Evolutionary conservation across 1,140 invertebrate species (phyloP), one percentile per base, ranked within the genome.

Genomic region (Drosophila biarmipes): DNA sequence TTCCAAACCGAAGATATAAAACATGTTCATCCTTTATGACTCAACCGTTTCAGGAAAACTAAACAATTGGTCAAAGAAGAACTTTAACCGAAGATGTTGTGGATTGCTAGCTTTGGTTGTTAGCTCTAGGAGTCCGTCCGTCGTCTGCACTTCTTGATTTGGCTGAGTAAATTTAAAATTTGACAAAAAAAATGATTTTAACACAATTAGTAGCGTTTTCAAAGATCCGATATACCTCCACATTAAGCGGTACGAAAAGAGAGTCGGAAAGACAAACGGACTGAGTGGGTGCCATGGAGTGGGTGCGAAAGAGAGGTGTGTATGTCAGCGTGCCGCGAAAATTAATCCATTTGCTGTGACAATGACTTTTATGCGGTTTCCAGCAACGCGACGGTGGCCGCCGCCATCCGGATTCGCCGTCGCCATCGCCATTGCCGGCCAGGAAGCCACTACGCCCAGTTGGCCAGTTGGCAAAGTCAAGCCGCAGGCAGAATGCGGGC

Each of bases 341-440:
- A 89, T 89, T 89, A 89, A 89, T 89, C 85, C 84, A 89, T 89
- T 89, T 89, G 85, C 80, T 89, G 84, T 89, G 84, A 89, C 84
- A 90, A 89, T 89, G 84, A 89, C 79, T 89, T 87, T 89, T 89
- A 89, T 89, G 85, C 84, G 84, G 84, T 89, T 89, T 84, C 72
- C 84, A 89, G 64, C 74, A 81, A 78, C 68, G 73, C 82, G 73
- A 35, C 74, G 40, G 34, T 46, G 59, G 59, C 45, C 51, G 42
- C 48, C 78, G 42, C 58, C 55, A 53, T 80, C 64, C 73, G 68
- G 55, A 59, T 73, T 77, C 53, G 54, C 29, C 74, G 67, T 68
- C 53, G 58, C 29, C 75, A 79, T 77, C 53, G 57, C 29, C 74
- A 73, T 68, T 48, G 58, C 29, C 75, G 73, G 63, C 66, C 66